Base-by-base conservation (phyloP, 2,113 vertebrate species). In the Murina feae region DNA sequence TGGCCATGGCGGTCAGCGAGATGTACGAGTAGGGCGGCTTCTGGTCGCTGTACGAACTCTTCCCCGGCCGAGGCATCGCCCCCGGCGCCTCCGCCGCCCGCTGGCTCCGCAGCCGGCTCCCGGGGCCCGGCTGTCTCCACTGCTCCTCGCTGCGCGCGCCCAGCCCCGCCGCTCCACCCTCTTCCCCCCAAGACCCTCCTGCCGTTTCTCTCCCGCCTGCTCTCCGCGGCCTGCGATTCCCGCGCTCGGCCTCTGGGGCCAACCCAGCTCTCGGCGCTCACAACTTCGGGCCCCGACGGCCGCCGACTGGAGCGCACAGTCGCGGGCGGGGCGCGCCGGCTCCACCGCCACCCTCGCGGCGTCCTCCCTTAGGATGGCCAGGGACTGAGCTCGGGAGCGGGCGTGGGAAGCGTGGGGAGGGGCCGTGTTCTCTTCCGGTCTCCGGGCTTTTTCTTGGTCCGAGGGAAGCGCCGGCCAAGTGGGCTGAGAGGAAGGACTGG, bases 21-120 rank as follows among this genome's bases (percentile, higher is more conserved):
- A 99, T 99, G 96, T 99, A 99, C 10, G 99, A 99, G 95, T 99
- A 99, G 3, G 99, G 99, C 4, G 99, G 99, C 97, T 99, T 99
- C 96, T 99, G 99, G 98, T 99, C 99, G 96, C 99, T 99, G 98
- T 99, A 99, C 0, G 99, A 99, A 98, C 99, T 99, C 97, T 99
- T 99, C 72, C 99, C 99, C 7, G 99, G 99, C 93, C 99, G 99
- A 96, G 99, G 99, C 99, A 99, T 99, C 74, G 96, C 96, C 91
- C 75, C 55, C 16, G 95, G 93, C 86, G 74, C 51, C 85, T 86
- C 79, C 58, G 42, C 96, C 28, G 71, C 96, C 82, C 84, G 16
- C 82, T 23, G 30, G 32, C 86, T 83, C 49, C 1, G 42, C 53
- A 37, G 88, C 51, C 17, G 4, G 32, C 51, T 47, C 80, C 81